Evolutionary conservation across 64 coral and sea anemone genomes (phyloP).

Genomic region (Dendrophyllia cribrosa): DNA sequence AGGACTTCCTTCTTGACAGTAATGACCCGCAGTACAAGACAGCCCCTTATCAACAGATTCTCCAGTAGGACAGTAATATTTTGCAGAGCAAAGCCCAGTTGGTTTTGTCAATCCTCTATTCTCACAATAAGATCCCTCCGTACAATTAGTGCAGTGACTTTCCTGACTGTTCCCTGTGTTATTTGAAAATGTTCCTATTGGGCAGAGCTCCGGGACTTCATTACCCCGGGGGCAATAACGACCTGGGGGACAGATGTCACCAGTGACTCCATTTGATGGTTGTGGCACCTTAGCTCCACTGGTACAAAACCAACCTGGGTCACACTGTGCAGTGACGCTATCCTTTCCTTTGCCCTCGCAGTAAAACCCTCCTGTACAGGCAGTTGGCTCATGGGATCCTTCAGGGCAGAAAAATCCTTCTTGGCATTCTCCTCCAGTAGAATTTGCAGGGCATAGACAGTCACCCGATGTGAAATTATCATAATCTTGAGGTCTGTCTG

Average conservation of each 20-base stretch:
- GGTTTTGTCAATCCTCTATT: slow-evolving; percentile 77
- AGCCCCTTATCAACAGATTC: slow-evolving; percentile 35
- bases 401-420: slow-evolving; percentile 92
- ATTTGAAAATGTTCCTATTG: slow-evolving; percentile 89
- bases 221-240: slow-evolving; percentile 84
- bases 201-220: slow-evolving; percentile 65
- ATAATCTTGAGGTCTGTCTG: slow-evolving; percentile 84
- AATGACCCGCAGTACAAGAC: slow-evolving; percentile 83
- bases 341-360: slow-evolving; percentile 86
- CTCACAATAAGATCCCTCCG: slow-evolving; percentile 77
- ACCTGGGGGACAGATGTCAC: slow-evolving; percentile 87
- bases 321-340: slow-evolving; percentile 78
- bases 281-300: slow-evolving; percentile 73
- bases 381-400: slow-evolving; percentile 78
- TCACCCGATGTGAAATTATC: slow-evolving; percentile 96
- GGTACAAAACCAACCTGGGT: slow-evolving; percentile 92
- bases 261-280: slow-evolving; percentile 87
- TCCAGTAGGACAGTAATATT: slow-evolving; percentile 84
- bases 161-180: slow-evolving; percentile 84
- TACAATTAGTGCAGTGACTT: slow-evolving; percentile 69
- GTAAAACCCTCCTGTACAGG: slow-evolving; percentile 89
- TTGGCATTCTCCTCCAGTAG: slow-evolving; percentile 97
- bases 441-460: slow-evolving; percentile 91
- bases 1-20: slow-evolving; percentile 79
- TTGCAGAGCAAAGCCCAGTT: slow-evolving; percentile 78